Evolutionary conservation across 2,797 vertebrate genomes (phyloP), one percentile per base, ranked within the genome.

Genomic region (Loris lydekkerianus): DNA sequence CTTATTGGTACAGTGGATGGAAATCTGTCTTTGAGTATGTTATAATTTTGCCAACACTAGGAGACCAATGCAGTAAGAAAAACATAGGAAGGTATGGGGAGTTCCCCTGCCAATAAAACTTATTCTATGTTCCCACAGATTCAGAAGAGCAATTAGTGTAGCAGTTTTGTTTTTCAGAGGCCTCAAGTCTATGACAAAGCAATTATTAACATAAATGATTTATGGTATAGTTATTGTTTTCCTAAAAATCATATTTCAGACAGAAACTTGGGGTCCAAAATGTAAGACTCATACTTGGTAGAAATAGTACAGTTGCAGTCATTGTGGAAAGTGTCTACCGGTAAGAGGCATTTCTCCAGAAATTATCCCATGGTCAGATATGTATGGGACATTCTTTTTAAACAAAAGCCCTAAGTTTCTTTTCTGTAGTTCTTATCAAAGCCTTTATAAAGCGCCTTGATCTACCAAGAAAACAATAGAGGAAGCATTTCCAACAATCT

Each of bases 151-250:
- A 89, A 73, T 89, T 94, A 93, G 82, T 89, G 84, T 86, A 49
- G 81, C 34, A 96, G 82, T 92, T 95, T 96, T 93, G 13, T 77
- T 95, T 94, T 72, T 72, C 76, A 77, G 65, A 91, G 58, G 61
- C 67, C 73, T 96, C 80, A 81, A 76, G 67, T 29, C 25, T 77
- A 69, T 94, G 25, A 65, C 58, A 83, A 43, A 95, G 25, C 23
- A 93, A 91, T 93, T 94, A 96, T 95, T 94, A 95, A 70, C 63
- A 65, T 91, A 80, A 92, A 77, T 94, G 89, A 94, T 93, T 96
- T 89, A 94, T 67, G 20, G 23, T 77, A 84, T 83, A 18, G 34
- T 93, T 95, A 76, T 83, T 88, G 21, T 89, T 96, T 97, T 91
- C 65, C 91, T 89, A 84, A 89, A 91, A 89, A 69, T 78, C 83